These are phyloP conservation scores for Lymantria monacha DNA, from an alignment of 2,888 invertebrate genomes.

Conservation along the genomic window DNA sequence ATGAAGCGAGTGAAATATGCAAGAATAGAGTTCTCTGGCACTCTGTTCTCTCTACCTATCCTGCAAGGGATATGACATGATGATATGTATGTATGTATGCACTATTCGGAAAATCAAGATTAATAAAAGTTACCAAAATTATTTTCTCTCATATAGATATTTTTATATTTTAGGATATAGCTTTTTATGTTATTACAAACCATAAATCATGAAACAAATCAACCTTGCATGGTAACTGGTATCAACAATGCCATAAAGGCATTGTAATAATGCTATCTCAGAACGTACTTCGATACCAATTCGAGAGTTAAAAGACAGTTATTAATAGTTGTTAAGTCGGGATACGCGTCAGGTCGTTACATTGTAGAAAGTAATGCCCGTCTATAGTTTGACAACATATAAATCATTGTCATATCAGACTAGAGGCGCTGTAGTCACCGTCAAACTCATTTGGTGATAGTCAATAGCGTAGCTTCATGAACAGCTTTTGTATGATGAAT, in stretches of 20 bases:
- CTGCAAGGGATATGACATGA: no score
- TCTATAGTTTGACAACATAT: conserved; percentile 39
- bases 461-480: conserved; percentile 32
- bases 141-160: no score
- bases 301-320: conserved; percentile 31
- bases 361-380: conserved; percentile 46
- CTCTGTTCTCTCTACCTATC: no score
- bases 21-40: no score
- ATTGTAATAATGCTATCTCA: conserved; percentile 33
- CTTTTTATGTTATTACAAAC: no score
- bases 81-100: no score
- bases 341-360: conserved; percentile 44
- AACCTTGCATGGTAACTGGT: conserved; percentile 16
- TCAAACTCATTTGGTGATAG: conserved; percentile 43
- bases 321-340: conserved; percentile 41
- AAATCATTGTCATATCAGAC: conserved; percentile 58
- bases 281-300: conserved; percentile 24
- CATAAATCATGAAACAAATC: conserved; percentile 23
- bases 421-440: conserved; percentile 40
- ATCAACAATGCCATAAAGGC: conserved; percentile 27
- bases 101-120: no score
- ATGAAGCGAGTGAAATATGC: no score
- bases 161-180: no score
- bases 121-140: no score
- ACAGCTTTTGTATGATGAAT: conserved; percentile 31